Base-by-base conservation (phyloP, 2,888 invertebrate species). In the Diplolepis rosae region DNA sequence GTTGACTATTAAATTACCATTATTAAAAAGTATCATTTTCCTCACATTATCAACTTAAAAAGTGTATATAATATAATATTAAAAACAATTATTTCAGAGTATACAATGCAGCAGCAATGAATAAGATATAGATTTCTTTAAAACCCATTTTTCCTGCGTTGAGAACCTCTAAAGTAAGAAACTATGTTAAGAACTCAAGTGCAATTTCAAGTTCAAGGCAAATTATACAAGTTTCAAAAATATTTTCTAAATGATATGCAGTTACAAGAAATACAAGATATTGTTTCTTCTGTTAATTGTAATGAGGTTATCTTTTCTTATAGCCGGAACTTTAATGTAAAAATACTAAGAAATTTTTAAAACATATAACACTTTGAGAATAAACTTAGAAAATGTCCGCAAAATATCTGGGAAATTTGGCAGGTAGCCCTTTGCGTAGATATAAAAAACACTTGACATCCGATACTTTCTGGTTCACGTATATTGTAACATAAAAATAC, bases 171-270 rank as follows among this genome's bases (percentile, higher is more conserved):
- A 15, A 45, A 45, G n/a, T 7, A 7, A 45, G 42, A n/a, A n/a
- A 11, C 4, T 3, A 35, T 35, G 56, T 56, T 56, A 24, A 24
- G 24, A 39, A 39, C 56, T 22, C 56, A 51, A 28, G 27, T 11
- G 35, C 56, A 22, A 24, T 24, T 35, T 56, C 56, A 56, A 56
- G 56, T 56, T 56, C 56, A 56, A 39, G 56, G 56, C 56, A 56
- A 35, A 56, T 11, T 35, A 13, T 5, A 35, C n/a, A 39, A 35
- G 13, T 0, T 22, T 39, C 13, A 22, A 39, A 32, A 56, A 56
- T 52, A 30, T 52, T 30, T 52, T 30, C 6, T 7, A 18, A 45
- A 18, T 13, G n/a, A n/a, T n/a, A n/a, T n/a, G n/a, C n/a, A n/a
- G n/a, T n/a, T n/a, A n/a, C n/a, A n/a, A n/a, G n/a, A n/a, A n/a